Evolutionary conservation across 1,140 invertebrate genomes (phyloP).

Genomic region (Brachionus asplanchnoidis): DNA sequence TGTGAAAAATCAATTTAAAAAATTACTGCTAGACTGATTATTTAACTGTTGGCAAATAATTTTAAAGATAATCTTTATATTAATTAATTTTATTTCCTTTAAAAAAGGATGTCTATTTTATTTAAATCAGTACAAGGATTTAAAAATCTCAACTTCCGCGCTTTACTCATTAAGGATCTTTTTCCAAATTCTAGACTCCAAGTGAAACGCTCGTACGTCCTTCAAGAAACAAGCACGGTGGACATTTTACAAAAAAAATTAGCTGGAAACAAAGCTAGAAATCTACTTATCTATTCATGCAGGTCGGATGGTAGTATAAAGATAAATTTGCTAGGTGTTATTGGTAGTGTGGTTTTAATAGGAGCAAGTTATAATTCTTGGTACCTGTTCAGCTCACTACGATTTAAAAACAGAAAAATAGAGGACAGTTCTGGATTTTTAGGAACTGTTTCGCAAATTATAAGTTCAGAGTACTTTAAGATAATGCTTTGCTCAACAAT

Average conservation of each 20-base stretch:
- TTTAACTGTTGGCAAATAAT: neutral
- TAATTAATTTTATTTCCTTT: neutral
- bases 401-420: conserved; percentile 8
- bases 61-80: neutral
- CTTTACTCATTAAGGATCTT: neutral
- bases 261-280: neutral
- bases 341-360: conserved; percentile 9
- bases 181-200: neutral
- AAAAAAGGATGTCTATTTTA: neutral
- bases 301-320: neutral
- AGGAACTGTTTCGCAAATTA: neutral
- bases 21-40: neutral
- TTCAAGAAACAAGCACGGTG: neutral
- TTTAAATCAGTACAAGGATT: neutral
- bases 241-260: conserved; percentile 3
- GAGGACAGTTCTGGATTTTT: neutral
- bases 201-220: neutral
- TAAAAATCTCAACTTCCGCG: neutral
- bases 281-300: conserved; percentile 9
- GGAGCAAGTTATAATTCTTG: conserved; percentile 33
- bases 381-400: conserved; percentile 5
- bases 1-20: no score
- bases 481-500: neutral
- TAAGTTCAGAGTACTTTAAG: conserved; percentile 21
- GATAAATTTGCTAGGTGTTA: neutral